Evolutionary conservation across 2,888 invertebrate species (phyloP).

Genomic region (Glyphotaelius pellucidus): DNA sequence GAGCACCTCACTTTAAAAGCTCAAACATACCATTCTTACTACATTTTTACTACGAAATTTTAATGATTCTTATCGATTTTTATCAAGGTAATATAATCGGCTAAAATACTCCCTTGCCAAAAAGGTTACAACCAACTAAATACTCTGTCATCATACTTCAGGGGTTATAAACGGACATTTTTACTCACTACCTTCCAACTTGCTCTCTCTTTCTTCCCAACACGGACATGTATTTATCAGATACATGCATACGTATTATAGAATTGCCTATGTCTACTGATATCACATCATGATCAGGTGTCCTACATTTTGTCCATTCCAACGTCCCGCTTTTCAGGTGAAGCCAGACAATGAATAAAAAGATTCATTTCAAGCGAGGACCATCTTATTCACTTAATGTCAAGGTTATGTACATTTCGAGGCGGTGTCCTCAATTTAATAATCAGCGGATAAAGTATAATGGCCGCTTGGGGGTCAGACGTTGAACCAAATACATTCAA

Average conservation of each 20-base stretch:
- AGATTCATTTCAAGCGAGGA: not conserved
- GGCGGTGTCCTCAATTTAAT: slow-evolving; percentile 22
- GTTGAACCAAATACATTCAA: slow-evolving; percentile 30
- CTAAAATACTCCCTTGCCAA: not conserved
- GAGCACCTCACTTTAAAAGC: not conserved
- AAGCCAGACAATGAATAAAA: not conserved
- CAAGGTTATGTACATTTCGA: not conserved
- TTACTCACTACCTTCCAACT: slow-evolving; percentile 2
- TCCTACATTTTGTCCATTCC: slow-evolving; percentile 35
- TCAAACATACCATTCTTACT: not conserved
- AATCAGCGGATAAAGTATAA: not conserved
- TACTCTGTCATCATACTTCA: not conserved
- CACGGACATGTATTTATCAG: not conserved
- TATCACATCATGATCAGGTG: slow-evolving; percentile 45
- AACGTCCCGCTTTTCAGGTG: not conserved
- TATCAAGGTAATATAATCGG: not conserved
- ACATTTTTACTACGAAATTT: not conserved
- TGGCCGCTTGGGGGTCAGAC: slow-evolving; percentile 5
- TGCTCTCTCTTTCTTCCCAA: not conserved
- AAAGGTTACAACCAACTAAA: not conserved
- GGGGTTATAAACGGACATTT: not conserved
- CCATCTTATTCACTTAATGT: not conserved
- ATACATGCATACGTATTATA: slow-evolving; percentile 19
- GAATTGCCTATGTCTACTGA: slow-evolving; percentile 37
- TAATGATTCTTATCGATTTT: too few species aligned